Percentiles rank a stretch among this genome's conserved stretches.
These are phyloP conservation scores for Takifugu rubripes DNA, from an alignment of 2,797 vertebrate species.

Conservation along the genomic window DNA sequence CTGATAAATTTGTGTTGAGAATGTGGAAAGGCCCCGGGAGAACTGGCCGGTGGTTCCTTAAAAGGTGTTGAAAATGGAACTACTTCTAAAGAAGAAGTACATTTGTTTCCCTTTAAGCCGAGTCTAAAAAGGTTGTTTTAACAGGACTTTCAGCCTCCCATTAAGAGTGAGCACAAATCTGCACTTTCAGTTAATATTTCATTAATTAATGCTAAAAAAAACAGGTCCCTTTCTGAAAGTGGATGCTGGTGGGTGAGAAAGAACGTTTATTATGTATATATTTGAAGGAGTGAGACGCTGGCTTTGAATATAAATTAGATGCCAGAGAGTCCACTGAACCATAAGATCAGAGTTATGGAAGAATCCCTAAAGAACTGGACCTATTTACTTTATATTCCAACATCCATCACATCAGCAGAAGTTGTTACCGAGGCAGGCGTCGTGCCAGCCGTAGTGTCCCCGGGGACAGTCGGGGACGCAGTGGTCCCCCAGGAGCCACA, in stretches of 20 bases:
- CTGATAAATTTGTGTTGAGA: neutral
- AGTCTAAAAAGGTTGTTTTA: neutral
- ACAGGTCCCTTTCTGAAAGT: too few species aligned
- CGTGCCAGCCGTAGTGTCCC: conserved; percentile 66
- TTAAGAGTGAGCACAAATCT: neutral
- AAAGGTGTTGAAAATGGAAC: neutral
- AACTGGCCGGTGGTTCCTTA: neutral
- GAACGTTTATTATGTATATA: too few species aligned
- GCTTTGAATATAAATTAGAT: too few species aligned
- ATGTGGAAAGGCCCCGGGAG: neutral
- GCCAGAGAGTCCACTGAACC: too few species aligned
- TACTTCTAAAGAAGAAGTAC: neutral
- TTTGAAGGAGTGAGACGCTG: too few species aligned
- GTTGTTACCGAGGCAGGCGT: conserved; percentile 77
- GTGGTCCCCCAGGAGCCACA: conserved; percentile 80
- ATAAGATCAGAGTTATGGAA: too few species aligned
- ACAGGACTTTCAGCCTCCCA: neutral
- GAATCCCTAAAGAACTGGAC: too few species aligned
- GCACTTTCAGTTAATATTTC: neutral
- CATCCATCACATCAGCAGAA: neutral
- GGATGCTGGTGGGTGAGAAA: too few species aligned
- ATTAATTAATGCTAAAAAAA: neutral
- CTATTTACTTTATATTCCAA: too few species aligned
- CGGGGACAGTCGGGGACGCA: conserved; percentile 80
- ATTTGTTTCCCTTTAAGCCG: neutral